Percentiles rank a stretch among this genome's conserved stretches.
phyloP scores from a whole-genome alignment of 2,797 vertebrate genomes.

The Lacerta agilis region DNA sequence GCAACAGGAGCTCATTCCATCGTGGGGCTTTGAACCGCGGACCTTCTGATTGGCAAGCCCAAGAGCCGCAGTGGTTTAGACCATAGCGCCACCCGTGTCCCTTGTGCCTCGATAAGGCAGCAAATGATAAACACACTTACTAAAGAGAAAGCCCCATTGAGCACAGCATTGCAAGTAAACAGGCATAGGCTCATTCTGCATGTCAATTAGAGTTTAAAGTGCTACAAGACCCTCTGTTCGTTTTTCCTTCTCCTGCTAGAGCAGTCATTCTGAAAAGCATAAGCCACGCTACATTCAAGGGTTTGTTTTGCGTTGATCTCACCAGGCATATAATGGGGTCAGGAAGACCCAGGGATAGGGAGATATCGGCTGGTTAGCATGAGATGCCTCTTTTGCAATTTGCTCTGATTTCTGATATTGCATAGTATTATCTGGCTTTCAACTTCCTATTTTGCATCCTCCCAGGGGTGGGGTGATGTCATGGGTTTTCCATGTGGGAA shows the following conservation, averaged over 20 bases:
- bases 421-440: constrained; percentile 19
- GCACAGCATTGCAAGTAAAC: neutral
- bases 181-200: neutral
- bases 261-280: neutral
- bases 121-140: neutral
- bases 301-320: neutral
- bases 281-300: neutral
- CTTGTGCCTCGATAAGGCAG: neutral
- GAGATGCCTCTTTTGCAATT: neutral
- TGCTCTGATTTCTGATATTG: neutral
- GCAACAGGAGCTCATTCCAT: too few species aligned
- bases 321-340: neutral
- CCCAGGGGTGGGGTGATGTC: constrained; percentile 73
- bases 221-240: neutral
- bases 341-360: neutral
- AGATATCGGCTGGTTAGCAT: neutral
- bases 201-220: neutral
- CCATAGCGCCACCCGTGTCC: too few species aligned
- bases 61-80: too few species aligned
- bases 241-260: neutral
- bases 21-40: too few species aligned
- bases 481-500: constrained; percentile 85
- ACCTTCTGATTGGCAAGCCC: too few species aligned
- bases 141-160: neutral
- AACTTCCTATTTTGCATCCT: constrained; percentile 80